These are phyloP conservation scores for Otolemur garnettii DNA, from an alignment of 2,113 vertebrate species.

Conservation along the genomic window DNA sequence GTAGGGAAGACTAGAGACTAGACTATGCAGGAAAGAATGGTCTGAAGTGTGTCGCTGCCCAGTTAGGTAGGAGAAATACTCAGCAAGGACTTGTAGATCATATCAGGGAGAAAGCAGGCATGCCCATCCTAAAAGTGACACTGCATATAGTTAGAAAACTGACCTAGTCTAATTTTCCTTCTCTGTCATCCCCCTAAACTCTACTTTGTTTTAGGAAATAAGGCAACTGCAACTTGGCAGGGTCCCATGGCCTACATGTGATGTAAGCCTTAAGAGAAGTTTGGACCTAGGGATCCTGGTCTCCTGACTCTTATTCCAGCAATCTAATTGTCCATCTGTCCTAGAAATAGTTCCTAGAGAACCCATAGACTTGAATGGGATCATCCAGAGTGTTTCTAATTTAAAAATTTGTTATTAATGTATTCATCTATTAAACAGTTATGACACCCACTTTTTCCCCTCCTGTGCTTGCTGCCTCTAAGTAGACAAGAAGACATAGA, in stretches of 20 bases:
- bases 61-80: neutral
- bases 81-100: neutral
- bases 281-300: neutral
- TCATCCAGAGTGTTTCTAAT: neutral
- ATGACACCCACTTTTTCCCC: neutral
- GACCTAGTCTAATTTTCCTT: neutral
- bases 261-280: neutral
- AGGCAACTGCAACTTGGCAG: neutral
- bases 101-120: neutral
- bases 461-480: neutral
- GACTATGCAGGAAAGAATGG: neutral
- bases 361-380: neutral
- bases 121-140: neutral
- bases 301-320: neutral
- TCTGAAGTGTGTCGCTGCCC: neutral
- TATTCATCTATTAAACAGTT: neutral
- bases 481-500: neutral
- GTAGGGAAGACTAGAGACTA: neutral
- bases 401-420: neutral
- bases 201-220: constrained; percentile 11
- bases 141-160: neutral
- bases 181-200: neutral
- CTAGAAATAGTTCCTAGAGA: neutral
- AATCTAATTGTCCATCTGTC: neutral
- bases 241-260: neutral